Conservation (phyloP, 2,113 vertebrate genomes). For the Verasper variegatus region DNA sequence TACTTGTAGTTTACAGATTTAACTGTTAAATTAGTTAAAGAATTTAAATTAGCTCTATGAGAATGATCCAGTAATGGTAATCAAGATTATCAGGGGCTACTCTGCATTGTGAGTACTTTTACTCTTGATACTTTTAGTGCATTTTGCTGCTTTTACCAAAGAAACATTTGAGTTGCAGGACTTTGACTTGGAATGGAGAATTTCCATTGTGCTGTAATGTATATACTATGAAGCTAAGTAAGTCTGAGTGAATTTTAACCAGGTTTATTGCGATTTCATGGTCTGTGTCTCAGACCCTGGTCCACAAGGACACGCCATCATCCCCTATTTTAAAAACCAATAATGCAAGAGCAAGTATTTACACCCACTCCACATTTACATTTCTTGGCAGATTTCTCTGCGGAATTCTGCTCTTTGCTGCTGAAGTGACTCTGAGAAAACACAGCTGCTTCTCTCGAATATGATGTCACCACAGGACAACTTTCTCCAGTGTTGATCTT, state of each 20-base stretch:
- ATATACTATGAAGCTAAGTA: background rate
- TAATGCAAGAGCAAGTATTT: conserved; percentile 19
- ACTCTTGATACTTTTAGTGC: too few relatives aligned
- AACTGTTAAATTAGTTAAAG: too few relatives aligned
- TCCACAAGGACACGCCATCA: conserved; percentile 1
- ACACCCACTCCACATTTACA: conserved; percentile 50
- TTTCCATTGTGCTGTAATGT: too few relatives aligned
- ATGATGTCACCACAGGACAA: conserved; percentile 89
- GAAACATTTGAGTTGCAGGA: background rate
- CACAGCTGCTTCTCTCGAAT: conserved; percentile 89
- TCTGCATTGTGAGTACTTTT: too few relatives aligned
- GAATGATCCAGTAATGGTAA: background rate
- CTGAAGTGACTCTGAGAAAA: conserved; percentile 89
- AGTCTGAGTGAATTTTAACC: background rate
- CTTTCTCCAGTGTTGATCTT: conserved; percentile 80
- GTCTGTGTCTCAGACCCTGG: background rate
- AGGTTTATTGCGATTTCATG: conserved; percentile 8
- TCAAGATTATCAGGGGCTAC: too few relatives aligned
- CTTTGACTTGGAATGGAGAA: too few relatives aligned
- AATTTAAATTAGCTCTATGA: too few relatives aligned
- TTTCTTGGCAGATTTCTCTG: conserved; percentile 82
- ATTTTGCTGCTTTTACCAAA: too few relatives aligned
- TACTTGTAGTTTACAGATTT: too few relatives aligned
- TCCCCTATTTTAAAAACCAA: conserved; percentile 9
- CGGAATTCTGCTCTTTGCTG: conserved; percentile 82